Evolutionary conservation across 2,888 invertebrate species (phyloP).

Genomic region (Chrysina gloriosa): DNA sequence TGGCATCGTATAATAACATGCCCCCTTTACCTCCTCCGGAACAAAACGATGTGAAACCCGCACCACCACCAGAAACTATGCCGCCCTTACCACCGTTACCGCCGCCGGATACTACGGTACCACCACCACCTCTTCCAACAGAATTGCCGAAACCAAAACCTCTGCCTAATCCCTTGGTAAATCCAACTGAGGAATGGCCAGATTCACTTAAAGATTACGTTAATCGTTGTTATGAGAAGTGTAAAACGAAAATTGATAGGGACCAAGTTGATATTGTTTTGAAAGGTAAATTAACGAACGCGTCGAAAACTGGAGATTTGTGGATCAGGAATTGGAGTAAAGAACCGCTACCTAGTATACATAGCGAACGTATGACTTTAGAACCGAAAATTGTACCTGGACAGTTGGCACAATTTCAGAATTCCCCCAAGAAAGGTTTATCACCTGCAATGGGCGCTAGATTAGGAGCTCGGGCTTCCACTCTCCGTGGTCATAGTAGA

Average conservation of each 20-base stretch:
- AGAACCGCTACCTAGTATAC: conserved; percentile 91
- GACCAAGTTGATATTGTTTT: conserved; percentile 95
- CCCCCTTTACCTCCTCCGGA: conserved; percentile 69
- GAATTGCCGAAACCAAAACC: conserved; percentile 55
- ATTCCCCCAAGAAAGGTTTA: conserved; percentile 65
- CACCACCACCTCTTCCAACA: conserved; percentile 62
- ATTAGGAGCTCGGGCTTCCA: conserved; percentile 68
- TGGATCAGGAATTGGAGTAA: conserved; percentile 94
- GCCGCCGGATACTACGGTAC: conserved; percentile 63
- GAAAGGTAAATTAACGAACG: conserved; percentile 92
- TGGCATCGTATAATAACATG: conserved; percentile 60
- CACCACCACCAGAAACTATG: conserved; percentile 69
- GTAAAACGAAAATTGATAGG: conserved; percentile 87
- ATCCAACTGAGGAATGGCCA: conserved; percentile 80
- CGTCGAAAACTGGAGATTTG: conserved; percentile 87
- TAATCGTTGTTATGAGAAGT: conserved; percentile 91
- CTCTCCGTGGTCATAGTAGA: conserved; percentile 58
- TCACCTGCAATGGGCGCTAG: conserved; percentile 72
- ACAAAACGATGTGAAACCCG: conserved; percentile 64
- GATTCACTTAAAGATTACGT: conserved; percentile 88
- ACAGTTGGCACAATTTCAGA: conserved; percentile 72
- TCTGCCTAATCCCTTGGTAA: conserved; percentile 64
- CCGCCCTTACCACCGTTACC: conserved; percentile 69
- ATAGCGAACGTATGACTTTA: conserved; percentile 79
- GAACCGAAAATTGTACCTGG: conserved; percentile 73